Evolutionary conservation across 2,888 invertebrate species (phyloP), one percentile per base, ranked within the genome.

Genomic region (Neoascia interrupta): DNA sequence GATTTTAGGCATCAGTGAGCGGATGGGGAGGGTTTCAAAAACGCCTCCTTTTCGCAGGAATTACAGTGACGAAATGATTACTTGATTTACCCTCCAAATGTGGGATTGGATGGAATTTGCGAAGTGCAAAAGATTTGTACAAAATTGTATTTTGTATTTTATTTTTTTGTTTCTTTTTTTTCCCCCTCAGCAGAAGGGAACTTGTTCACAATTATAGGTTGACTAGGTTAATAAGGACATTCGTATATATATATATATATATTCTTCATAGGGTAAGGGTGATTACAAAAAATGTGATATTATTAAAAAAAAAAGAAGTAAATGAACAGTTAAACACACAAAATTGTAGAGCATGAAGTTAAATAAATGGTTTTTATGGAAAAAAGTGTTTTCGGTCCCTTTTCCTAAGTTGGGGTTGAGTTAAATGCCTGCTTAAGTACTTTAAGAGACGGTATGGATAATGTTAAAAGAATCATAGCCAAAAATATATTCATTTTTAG

Each of bases 281-380:
- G 11, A 60, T 36, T 37, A 61, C 28, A 28, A 18, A 70, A 79
- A 73, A 61, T 79, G 79, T 79, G 79, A 79, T 79, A 79, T 73
- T 73, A 79, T 61, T 61, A 60, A 47, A 68, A 66, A 64, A 61
- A 21, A 28, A 45, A 56, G 43, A 70, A 10, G 13, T 47, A 61
- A 28, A 8, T 53, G 49, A 21, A 39, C 18, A 34, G 21, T 68
- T 47, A 28, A 49, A 58, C 58, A 64, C 47, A 47, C 45, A 13
- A 21, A 56, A 60, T 49, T 66, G 73, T 79, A 79, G 54, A 61
- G 43, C 45, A 51, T 61, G 66, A 79, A 34, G 73, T 79, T 79
- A 61, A 79, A 73, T 66, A 79, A 79, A 79, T 68, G 49, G 66
- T 79, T 79, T 79, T 79, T 73, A 66, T 72, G 47, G 45, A 53